Conservation (phyloP, 2,113 vertebrate species). For the Emydocephalus ijimae region DNA sequence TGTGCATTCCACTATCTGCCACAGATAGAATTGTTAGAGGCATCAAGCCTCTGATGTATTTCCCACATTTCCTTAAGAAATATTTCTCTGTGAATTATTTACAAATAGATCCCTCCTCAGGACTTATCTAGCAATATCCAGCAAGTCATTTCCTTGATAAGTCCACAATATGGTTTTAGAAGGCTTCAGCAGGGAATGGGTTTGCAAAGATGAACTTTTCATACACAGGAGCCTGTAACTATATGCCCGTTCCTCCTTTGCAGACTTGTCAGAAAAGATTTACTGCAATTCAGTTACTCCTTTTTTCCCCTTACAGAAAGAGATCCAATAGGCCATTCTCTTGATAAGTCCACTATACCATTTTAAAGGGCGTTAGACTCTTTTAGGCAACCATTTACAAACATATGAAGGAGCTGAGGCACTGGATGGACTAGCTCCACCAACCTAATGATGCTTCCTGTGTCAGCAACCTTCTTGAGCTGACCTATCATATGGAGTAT, state of each 20-base stretch:
- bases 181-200: neutral
- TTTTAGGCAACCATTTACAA: neutral
- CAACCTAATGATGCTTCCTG: neutral
- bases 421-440: neutral
- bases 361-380: neutral
- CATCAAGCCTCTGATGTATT: neutral
- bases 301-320: neutral
- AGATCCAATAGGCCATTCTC: neutral
- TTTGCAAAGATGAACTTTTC: neutral
- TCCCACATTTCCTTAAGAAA: neutral
- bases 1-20: neutral
- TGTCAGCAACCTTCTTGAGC: neutral
- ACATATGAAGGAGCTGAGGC: neutral
- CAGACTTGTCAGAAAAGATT: neutral
- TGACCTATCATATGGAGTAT: neutral
- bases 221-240: neutral
- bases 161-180: neutral
- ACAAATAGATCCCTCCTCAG: neutral
- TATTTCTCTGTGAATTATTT: constrained; percentile 15
- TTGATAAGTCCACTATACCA: neutral
- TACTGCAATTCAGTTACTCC: neutral
- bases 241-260: neutral
- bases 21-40: constrained; percentile 28
- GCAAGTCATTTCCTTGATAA: neutral
- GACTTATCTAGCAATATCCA: neutral